phyloP scores from a whole-genome alignment of 1,140 invertebrate genomes.

The Drosophila funebris region DNA sequence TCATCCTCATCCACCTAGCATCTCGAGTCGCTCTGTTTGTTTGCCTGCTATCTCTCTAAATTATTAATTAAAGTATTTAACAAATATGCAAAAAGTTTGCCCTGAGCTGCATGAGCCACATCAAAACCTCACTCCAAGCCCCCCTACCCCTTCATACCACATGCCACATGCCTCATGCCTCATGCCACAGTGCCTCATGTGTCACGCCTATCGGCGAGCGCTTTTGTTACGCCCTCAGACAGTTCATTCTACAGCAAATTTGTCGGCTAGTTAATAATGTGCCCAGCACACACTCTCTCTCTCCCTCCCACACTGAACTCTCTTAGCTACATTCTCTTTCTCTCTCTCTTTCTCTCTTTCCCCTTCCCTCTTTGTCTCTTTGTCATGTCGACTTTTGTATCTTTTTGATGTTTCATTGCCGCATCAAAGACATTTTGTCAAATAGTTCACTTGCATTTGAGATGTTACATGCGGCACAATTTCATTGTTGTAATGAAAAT shows the following conservation, averaged over 20 bases:
- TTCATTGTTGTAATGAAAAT: too few relatives aligned
- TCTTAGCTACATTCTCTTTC: background rate
- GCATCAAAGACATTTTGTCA: slow-evolving; percentile 63
- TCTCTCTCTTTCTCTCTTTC: background rate
- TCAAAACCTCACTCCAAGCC: background rate
- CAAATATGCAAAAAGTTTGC: slow-evolving; percentile 79
- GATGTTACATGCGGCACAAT: slow-evolving; percentile 1
- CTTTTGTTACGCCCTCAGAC: slow-evolving; percentile 25
- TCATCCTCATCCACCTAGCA: background rate
- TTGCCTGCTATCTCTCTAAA: slow-evolving; percentile 55
- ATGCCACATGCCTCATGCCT: background rate
- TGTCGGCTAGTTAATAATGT: slow-evolving; percentile 73
- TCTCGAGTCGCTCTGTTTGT: slow-evolving; percentile 1
- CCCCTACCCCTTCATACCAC: background rate
- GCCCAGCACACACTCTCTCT: slow-evolving; percentile 29
- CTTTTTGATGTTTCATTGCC: slow-evolving; percentile 69
- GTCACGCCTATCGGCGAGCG: slow-evolving; percentile 35
- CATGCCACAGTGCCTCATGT: background rate
- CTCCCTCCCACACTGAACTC: background rate
- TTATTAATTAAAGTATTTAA: slow-evolving; percentile 82
- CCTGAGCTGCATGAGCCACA: slow-evolving; percentile 45
- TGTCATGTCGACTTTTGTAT: slow-evolving; percentile 65
- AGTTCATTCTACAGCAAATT: slow-evolving; percentile 62
- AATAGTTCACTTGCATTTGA: slow-evolving; percentile 49
- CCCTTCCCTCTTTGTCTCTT: background rate